These are phyloP conservation scores for Oryzias sinensis DNA, from an alignment of 2,797 vertebrate species.

Conservation along the genomic window DNA sequence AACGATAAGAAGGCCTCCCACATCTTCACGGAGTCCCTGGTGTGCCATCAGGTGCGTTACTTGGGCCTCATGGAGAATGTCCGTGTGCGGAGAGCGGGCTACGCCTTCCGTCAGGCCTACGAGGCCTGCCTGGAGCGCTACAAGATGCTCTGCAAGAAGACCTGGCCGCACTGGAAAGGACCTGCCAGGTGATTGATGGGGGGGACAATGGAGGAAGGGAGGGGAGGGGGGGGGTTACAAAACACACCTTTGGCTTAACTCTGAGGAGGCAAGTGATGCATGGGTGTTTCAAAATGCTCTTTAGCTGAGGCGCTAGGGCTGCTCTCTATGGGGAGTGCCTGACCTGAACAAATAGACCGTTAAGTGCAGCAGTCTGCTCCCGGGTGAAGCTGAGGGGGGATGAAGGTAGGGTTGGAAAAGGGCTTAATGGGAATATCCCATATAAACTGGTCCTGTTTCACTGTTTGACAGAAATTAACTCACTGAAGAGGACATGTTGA, in stretches of 20 bases:
- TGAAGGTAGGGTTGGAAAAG: no score
- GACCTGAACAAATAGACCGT: no score
- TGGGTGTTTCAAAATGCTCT: no score
- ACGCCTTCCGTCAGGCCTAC: constrained; percentile 93
- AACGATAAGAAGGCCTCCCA: constrained; percentile 95
- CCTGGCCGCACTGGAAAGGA: constrained; percentile 96
- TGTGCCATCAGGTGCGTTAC: constrained; percentile 92
- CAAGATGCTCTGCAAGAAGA: constrained; percentile 97
- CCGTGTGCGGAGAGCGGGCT: constrained; percentile 91
- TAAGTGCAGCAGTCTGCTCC: neutral
- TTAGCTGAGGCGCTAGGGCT: no score
- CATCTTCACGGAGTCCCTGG: constrained; percentile 89
- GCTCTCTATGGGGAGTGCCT: no score
- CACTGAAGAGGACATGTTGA: constrained; percentile 45
- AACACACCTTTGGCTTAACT: constrained; percentile 24
- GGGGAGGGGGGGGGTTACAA: constrained; percentile 18
- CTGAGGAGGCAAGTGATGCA: constrained; percentile 9
- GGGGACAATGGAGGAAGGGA: constrained; percentile 12
- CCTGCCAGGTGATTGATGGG: constrained; percentile 83
- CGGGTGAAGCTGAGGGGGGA: neutral
- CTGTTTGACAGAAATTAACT: constrained; percentile 15
- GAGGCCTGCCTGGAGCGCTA: constrained; percentile 95
- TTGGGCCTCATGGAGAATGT: constrained; percentile 96
- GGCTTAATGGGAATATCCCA: no score
- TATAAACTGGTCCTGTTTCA: neutral